These are phyloP conservation scores for Lepus oiostolus DNA, from an alignment of 2,797 vertebrate species.

Conservation along the genomic window DNA sequence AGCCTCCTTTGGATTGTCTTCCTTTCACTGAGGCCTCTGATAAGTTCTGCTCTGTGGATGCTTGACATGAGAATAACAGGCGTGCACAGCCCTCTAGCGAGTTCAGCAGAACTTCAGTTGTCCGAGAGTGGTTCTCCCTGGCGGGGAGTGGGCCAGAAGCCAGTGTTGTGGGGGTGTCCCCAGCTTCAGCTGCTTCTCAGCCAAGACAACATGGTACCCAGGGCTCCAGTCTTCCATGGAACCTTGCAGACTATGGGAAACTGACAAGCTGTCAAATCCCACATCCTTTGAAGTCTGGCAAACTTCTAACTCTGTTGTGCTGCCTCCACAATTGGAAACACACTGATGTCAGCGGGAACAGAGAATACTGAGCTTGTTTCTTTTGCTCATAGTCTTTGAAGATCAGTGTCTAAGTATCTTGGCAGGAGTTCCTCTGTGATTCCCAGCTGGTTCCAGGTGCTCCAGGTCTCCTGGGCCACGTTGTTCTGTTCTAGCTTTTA, in stretches of 20 bases:
- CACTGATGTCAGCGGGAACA: not conserved
- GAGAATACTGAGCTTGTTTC: conserved; percentile 44
- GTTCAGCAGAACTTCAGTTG: conserved; percentile 39
- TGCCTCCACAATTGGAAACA: conserved; percentile 64
- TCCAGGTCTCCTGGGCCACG: not conserved
- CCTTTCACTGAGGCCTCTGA: conserved; percentile 48
- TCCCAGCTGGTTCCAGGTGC: conserved; percentile 37
- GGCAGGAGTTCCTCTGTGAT: conserved; percentile 8
- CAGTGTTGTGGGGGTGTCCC: conserved; percentile 26
- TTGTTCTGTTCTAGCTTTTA: conserved; percentile 27
- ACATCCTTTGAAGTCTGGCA: conserved; percentile 71
- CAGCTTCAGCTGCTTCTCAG: conserved; percentile 51
- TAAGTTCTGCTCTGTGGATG: conserved; percentile 54
- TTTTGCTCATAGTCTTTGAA: conserved; percentile 49
- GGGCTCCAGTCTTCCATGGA: conserved; percentile 31
- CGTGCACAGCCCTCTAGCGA: conserved; percentile 48
- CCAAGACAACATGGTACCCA: conserved; percentile 62
- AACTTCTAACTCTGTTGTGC: conserved; percentile 65
- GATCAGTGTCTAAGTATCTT: conserved; percentile 20
- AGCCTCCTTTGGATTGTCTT: conserved; percentile 57
- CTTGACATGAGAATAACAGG: conserved; percentile 69
- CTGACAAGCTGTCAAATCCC: conserved; percentile 63
- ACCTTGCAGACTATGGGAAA: conserved; percentile 68
- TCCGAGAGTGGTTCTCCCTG: conserved; percentile 33
- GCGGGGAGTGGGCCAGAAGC: conserved; percentile 39